Percentiles rank a stretch among this genome's conserved stretches.
These are phyloP conservation scores for Cryptotis parvus DNA, from an alignment of 2,113 vertebrate species.

Conservation along the genomic window DNA sequence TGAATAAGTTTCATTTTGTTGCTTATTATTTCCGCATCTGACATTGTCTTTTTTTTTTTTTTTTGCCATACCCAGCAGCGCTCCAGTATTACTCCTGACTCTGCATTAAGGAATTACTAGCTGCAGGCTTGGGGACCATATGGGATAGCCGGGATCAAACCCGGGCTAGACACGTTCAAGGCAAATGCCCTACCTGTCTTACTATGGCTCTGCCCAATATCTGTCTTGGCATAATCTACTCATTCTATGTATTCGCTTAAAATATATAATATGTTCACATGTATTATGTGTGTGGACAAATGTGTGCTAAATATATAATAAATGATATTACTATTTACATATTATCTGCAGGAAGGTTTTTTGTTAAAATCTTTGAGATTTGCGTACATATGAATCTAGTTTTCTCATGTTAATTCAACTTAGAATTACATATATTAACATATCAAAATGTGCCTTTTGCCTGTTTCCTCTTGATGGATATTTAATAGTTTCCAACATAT, in stretches of 20 bases:
- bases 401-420: background rate
- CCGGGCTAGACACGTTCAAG: no score
- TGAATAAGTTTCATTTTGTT: background rate
- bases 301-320: background rate
- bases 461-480: background rate
- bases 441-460: background rate
- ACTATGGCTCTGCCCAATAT: background rate
- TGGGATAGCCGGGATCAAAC: no score
- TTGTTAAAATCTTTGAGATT: background rate
- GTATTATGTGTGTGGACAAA: background rate
- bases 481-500: background rate
- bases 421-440: background rate
- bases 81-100: no score
- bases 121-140: no score
- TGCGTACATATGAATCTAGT: background rate
- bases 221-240: background rate
- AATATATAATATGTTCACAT: background rate
- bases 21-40: background rate
- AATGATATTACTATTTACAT: background rate
- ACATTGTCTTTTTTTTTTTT: background rate
- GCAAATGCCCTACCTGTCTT: no score
- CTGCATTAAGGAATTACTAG: no score
- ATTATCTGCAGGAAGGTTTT: background rate
- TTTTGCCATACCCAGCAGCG: no score
- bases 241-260: slow-evolving; percentile 1